Base-by-base conservation (phyloP, 2,888 invertebrate genomes). In the Pomacea canaliculata region DNA sequence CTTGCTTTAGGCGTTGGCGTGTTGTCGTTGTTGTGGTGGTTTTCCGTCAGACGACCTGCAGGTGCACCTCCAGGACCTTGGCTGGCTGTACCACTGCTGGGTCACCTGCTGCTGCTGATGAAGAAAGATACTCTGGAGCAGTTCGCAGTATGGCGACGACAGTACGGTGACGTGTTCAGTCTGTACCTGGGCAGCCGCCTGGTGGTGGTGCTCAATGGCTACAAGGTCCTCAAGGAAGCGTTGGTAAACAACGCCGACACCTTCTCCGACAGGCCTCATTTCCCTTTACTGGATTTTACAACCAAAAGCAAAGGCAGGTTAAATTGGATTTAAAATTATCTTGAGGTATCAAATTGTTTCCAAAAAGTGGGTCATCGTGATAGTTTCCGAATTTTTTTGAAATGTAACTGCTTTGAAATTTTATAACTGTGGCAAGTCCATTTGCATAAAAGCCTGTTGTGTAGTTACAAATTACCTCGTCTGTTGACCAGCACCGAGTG, bases 181-280 rank as follows among this genome's bases (percentile, higher is more conserved):
- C 65, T 77, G 65, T 65, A 73, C 51, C 49, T 73, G 56, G 77
- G 77, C 46, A 4, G 37, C 1, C 18, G 13, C 1, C 70, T 72
- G 16, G 73, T 77, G 16, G 73, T 79, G n/a, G 74, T 77, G 37
- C 49, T 79, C 63, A 79, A 75, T 60, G 71, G 73, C 13, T 77
- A 71, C 27, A 73, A 77, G 13, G 56, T 73, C 23, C 37, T 79
- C 18, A 77, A 73, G 60, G 77, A 79, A n/a, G 70, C 76, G 9
- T 62, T 79, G 48, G 73, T 79, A 18, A 79, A 70, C 46, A 69
- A 77, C 51, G 73, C 71, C 10, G 79, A 76, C n/a, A 67, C 67
- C n/a, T 77, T 79, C 73, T 73, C 77, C 16, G 70, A 77, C 68
- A 56, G 79, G 27, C 76, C 79, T 56, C 51, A 56, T 56, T 56